Base-by-base conservation (phyloP, 2,888 invertebrate genomes). In the Tipula vernalis region DNA sequence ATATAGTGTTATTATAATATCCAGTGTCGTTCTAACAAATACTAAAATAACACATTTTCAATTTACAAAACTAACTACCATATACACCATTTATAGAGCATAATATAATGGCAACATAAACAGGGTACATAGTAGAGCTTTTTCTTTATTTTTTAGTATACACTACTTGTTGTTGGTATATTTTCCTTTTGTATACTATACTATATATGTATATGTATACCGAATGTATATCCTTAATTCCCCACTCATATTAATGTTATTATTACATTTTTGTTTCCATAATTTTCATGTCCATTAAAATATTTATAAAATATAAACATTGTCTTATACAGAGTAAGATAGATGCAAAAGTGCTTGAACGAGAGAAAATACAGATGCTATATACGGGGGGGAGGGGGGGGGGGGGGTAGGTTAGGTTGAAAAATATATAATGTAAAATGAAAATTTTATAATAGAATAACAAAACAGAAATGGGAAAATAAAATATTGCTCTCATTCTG, bases 21-120 rank as follows among this genome's bases (percentile, higher is more conserved):
- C 71, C 71, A 28, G 71, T 71, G 71, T 71, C 71, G 71, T 71
- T 71, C 71, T 71, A 71, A 18, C 71, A 71, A 71, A 71, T 28
- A 71, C 71, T 71, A 71, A 71, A 71, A 71, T 71, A 71, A 71
- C 71, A 71, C 71, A 71, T 71, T 71, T 71, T 71, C 71, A 71
- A 71, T 71, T 71, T 71, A 71, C 71, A 71, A 71, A 71, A 71
- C 71, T 71, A 71, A 71, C 71, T 28, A 28, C 28, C 2, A n/a
- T 71, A 71, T 71, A 71, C 71, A 71, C 71, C 71, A 71, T 71
- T 28, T 71, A 71, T 71, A 71, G 18, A 71, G 71, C 71, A 71
- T 71, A 71, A 71, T 71, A 71, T 71, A 71, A 71, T 71, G 12
- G 71, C 71, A 71, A 71, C 71, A 71, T 71, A 71, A 71, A 71